Evolutionary conservation across 2,797 vertebrate genomes (phyloP).

Genomic region (Platalea minor): DNA sequence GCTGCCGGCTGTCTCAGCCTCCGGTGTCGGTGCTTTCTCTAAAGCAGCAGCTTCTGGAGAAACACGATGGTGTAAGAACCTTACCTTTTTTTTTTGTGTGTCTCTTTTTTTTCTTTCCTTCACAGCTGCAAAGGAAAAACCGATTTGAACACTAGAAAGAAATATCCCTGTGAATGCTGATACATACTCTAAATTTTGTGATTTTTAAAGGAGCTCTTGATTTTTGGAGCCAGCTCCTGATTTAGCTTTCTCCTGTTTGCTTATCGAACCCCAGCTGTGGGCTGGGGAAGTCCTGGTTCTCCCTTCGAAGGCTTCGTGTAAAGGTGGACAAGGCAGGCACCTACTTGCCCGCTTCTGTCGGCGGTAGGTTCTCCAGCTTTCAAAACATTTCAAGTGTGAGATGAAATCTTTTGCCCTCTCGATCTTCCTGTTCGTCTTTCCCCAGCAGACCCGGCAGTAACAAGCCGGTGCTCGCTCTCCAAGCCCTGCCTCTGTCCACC

Average conservation of each 20-base stretch:
- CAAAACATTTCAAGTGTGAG: neutral
- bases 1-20: neutral
- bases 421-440: neutral
- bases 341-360: neutral
- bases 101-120: neutral
- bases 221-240: neutral
- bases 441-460: neutral
- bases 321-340: neutral
- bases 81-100: neutral
- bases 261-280: neutral
- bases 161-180: neutral
- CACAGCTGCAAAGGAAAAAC: neutral
- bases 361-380: neutral
- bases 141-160: neutral
- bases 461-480: neutral
- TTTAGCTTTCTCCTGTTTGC: neutral
- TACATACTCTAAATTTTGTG: neutral
- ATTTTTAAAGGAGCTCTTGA: neutral
- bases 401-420: neutral
- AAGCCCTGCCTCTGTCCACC: neutral
- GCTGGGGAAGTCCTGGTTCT: neutral
- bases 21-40: neutral
- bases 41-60: neutral
- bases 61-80: neutral
- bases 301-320: neutral